Base-by-base conservation (phyloP, 2,888 invertebrate genomes). In the Pammene fasciana region DNA sequence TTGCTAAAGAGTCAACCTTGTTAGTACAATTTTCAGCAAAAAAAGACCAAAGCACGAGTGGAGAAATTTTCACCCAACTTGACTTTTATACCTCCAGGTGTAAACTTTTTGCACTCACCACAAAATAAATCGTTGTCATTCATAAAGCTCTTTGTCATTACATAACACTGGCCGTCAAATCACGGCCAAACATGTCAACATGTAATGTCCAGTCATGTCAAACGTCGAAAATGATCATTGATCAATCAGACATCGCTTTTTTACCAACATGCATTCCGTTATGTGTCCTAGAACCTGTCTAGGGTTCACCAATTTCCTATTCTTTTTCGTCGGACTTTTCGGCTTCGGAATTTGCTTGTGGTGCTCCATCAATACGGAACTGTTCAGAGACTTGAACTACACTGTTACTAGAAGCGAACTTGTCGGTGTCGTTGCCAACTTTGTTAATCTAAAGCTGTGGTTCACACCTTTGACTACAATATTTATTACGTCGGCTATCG, bases 251-350 rank as follows among this genome's bases (percentile, higher is more conserved):
- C 48, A 46, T 45, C 59, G 57, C 26, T 59, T 54, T 70, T 64
- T 70, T 66, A 59, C 41, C 70, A 80, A 75, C 81, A 92, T 92
- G 92, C 90, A 90, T 60, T 82, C 91, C 64, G 73, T 86, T 18
- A 82, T 85, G 6, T 78, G 90, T 46, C 92, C 91, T 5, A 82
- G 92, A 10, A 89, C 91, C 50, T 92, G 92, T 75, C 79, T 92
- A 13, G 88, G 91, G 0, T 90, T 87, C 73, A 88, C 87, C 26
- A 92, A 92, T 66, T 76, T 90, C 16, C 57, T 87, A 6, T 88
- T 87, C 74, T 88, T 90, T 65, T 65, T 87, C 13, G 48, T 85
- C 0, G 86, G 89, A 2, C 65, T 84, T 5, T 50, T 89, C 0
- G 77, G 80, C 3, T 83, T 82, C 36, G 75, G 79, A 0, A 82